Evolutionary conservation across 2,113 vertebrate species (phyloP).

Genomic region (Dendropsophus ebraccatus): DNA sequence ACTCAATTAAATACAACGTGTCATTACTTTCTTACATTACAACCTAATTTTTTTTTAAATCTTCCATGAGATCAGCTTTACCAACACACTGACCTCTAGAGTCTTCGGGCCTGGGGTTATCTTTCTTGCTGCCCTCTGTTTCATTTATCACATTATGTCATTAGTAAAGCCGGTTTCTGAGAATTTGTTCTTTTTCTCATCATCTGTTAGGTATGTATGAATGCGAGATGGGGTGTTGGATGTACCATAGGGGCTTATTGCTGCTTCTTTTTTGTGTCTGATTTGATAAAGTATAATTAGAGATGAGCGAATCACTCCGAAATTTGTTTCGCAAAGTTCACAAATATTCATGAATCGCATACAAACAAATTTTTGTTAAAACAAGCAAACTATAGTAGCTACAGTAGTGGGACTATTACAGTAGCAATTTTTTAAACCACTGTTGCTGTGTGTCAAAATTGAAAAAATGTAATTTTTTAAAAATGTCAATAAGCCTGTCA

Average conservation of each 20-base stretch:
- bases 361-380: no score
- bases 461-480: no score
- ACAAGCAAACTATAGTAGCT: no score
- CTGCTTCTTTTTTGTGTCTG: not conserved
- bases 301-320: no score
- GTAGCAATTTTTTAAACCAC: no score
- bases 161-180: not conserved
- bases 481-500: no score
- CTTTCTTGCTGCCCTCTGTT: not conserved
- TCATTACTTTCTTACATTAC: not conserved
- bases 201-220: not conserved
- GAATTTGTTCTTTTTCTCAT: not conserved
- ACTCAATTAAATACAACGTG: not conserved
- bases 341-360: not conserved
- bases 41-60: not conserved
- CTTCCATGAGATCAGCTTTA: not conserved
- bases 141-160: slow-evolving; percentile 21
- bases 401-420: no score
- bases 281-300: not conserved
- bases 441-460: no score
- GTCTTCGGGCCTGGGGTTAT: not conserved
- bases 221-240: not conserved
- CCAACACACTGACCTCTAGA: not conserved
- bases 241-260: not conserved
- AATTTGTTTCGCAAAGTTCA: no score